Base-by-base conservation (phyloP, 2,113 vertebrate species). In the Microcebus griseorufus region DNA sequence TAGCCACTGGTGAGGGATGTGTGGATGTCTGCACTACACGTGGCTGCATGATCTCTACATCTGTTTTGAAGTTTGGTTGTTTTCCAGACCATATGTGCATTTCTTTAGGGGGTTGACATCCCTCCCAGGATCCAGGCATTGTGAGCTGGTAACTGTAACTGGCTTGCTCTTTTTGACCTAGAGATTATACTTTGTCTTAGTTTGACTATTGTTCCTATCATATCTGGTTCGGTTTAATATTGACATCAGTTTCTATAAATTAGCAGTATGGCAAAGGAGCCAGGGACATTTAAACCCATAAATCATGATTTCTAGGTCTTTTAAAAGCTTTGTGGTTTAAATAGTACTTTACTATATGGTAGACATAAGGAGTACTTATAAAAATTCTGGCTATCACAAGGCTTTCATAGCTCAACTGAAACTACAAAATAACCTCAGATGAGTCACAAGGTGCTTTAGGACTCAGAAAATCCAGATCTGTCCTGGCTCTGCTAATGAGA, bases 321-420 rank as follows among this genome's bases (percentile, higher is more conserved):
- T 96, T 94, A 72, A 97, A 96, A 83, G 75, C 51, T 97, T 90
- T 94, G 45, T 92, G 93, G 51, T 97, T 96, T 94, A 92, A 97
- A 79, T 79, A 79, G 55, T 78, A 18, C 55, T 92, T 96, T 70
- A 84, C 37, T 96, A 3, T 82, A 39, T 95, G 78, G 69, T 92
- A 95, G 93, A 76, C 29, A 51, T 64, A 95, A 93, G 67, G 39
- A 85, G 53, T 93, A 62, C 64, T 90, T 95, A 58, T 10, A 94
- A 97, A 94, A 96, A 76, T 96, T 58, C 72, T 92, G 64, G 58
- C 75, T 82, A 58, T 92, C 60, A 95, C 76, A 69, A 80, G 55
- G 51, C 72, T 76, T 88, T 92, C 23, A 32, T 78, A 64, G 45
- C 48, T 96, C 45, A 95, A 9, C 37, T 75, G 45, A 65, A 92